These are phyloP conservation scores for Druon quercuslanigerum DNA, from an alignment of 1,140 invertebrate genomes.

Conservation along the genomic window DNA sequence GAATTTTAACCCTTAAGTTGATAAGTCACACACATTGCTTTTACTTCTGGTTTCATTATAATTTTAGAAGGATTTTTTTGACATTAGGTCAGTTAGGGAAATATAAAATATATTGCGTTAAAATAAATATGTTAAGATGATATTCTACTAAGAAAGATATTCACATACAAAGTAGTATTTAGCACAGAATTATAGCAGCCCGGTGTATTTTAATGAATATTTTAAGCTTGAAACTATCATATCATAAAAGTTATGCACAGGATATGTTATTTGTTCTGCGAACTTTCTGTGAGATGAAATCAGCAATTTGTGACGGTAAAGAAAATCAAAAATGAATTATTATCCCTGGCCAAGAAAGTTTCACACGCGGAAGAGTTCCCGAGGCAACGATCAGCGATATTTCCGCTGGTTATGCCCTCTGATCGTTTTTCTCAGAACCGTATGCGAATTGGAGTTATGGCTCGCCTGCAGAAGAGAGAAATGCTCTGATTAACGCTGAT, in stretches of 20 bases:
- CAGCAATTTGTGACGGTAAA: background rate
- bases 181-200: background rate
- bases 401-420: background rate
- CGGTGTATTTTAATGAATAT: background rate
- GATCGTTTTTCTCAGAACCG: conserved; percentile 19
- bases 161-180: background rate
- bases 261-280: background rate
- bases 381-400: background rate
- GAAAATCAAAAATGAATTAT: background rate
- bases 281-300: background rate
- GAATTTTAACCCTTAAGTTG: too few species aligned
- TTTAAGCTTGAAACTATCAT: background rate
- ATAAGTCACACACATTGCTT: too few species aligned
- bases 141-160: too few species aligned
- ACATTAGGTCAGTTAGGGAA: too few species aligned
- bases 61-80: too few species aligned
- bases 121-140: too few species aligned
- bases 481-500: background rate
- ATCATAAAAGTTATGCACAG: background rate
- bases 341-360: conserved; percentile 7
- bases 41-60: too few species aligned
- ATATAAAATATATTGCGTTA: too few species aligned
- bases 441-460: conserved; percentile 18
- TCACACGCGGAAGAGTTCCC: background rate
- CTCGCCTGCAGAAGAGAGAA: conserved; percentile 5